phyloP scores from a whole-genome alignment of 1,140 invertebrate species.

The Oryctes rhinoceros region DNA sequence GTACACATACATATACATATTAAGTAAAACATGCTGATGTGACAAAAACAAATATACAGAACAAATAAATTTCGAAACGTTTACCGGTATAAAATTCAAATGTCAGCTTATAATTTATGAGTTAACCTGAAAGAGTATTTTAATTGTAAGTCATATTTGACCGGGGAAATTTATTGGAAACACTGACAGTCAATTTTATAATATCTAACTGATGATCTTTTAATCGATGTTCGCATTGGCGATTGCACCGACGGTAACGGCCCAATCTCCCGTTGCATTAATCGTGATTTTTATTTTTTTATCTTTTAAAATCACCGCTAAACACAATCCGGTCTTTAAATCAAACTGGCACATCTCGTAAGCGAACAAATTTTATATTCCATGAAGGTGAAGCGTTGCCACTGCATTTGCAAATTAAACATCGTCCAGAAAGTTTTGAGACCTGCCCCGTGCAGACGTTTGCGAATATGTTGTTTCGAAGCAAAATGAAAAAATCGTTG shows the following conservation, averaged over 20 bases:
- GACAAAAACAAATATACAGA: too few species aligned
- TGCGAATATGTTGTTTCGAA: not conserved
- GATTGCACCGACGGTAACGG: not conserved
- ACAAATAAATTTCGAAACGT: not conserved
- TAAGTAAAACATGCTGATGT: too few species aligned
- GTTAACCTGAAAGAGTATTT: not conserved
- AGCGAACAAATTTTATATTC: not conserved
- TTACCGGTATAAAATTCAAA: not conserved
- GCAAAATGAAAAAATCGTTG: not conserved
- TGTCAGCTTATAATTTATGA: not conserved
- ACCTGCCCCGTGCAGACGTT: not conserved
- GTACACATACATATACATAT: too few species aligned
- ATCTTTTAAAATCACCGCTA: not conserved
- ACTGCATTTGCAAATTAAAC: not conserved
- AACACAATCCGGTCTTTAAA: not conserved
- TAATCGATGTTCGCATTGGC: not conserved
- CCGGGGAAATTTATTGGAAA: not conserved
- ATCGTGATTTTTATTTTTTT: not conserved
- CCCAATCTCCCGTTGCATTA: not conserved
- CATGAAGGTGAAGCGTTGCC: too few species aligned
- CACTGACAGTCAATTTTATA: not conserved
- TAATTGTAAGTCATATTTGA: not conserved
- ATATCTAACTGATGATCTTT: not conserved
- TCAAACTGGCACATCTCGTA: not conserved
- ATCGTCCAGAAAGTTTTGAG: not conserved